These are phyloP conservation scores for Rhinichthys osculus DNA, from an alignment of 2,797 vertebrate genomes.

Conservation along the genomic window DNA sequence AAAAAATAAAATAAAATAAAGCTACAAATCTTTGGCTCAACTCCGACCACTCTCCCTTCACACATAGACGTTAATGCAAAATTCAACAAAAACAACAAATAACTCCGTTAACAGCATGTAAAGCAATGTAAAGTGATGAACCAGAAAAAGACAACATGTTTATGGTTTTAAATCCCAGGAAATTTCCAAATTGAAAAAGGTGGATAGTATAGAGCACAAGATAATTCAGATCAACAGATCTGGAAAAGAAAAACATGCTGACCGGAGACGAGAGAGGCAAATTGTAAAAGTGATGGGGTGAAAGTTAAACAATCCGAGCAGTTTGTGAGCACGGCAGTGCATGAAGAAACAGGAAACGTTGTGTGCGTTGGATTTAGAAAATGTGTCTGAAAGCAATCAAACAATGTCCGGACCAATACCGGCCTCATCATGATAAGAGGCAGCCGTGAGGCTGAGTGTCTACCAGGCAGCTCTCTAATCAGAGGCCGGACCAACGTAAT, in stretches of 20 bases:
- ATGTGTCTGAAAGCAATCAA: constrained; percentile 72
- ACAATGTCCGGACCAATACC: constrained; percentile 67
- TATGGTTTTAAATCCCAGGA: background rate
- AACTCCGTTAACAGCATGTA: background rate
- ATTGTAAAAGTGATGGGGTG: constrained; percentile 17
- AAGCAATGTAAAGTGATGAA: background rate
- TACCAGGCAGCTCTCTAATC: constrained; percentile 74
- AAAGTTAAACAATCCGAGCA: constrained; percentile 51
- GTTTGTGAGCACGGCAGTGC: constrained; percentile 37
- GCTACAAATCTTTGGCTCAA: background rate
- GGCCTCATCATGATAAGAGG: constrained; percentile 69
- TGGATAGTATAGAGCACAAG: background rate
- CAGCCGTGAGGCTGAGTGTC: constrained; percentile 65
- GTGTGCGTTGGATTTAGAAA: constrained; percentile 63
- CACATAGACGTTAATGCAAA: background rate
- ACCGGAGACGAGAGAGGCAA: background rate
- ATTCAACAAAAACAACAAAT: background rate
- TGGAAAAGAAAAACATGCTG: background rate
- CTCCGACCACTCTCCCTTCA: background rate
- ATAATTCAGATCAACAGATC: constrained; percentile 11
- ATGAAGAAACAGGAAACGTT: constrained; percentile 49
- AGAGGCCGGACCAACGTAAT: constrained; percentile 66
- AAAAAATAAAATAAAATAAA: background rate
- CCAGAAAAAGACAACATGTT: background rate
- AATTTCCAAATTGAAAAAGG: background rate